Base-by-base conservation (phyloP, 2,888 invertebrate species). In the Dynastes grantii region DNA sequence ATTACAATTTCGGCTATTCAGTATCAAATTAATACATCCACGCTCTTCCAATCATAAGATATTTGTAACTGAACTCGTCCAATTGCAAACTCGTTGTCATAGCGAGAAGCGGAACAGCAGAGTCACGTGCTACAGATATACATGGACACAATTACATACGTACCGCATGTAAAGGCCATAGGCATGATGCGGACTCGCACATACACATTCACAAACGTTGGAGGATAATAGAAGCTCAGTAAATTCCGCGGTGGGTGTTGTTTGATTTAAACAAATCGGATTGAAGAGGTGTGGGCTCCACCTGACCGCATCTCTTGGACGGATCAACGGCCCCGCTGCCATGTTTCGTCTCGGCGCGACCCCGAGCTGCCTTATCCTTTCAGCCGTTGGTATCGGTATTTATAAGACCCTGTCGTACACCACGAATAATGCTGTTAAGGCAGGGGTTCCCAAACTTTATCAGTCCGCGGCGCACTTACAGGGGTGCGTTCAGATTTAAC, bases 221-320 rank as follows among this genome's bases (percentile, higher is more conserved):
- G 29, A 58, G 58, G 29, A 64, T 61, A 78, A 78, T 75, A 75
- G 75, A 75, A 75, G 79, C 82, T 76, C 76, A 68, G 78, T 78
- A 76, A 68, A 78, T 78, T 78, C 78, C 83, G 79, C 80, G 80
- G 83, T 83, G 83, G 83, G 83, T 83, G 83, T 82, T 76, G 80
- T 68, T 68, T 83, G 82, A 82, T 82, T 83, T 83, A 83, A 81
- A 82, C 82, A 83, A 83, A 83, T 83, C 83, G 82, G 81, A 83
- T 80, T 81, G 82, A 81, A 78, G 80, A 83, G 82, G 84, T 83
- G 83, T 84, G 81, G 83, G 82, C 84, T 84, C 83, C 84, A 84
- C 84, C 84, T 84, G 84, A 84, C 82, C 84, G 79, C 81, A 81
- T 83, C 81, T 73, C 53, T 64, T 22, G 55, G 55, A 71, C 83